These are phyloP conservation scores for Eurytoma adleriae DNA, from an alignment of 2,888 invertebrate species.

Conservation along the genomic window DNA sequence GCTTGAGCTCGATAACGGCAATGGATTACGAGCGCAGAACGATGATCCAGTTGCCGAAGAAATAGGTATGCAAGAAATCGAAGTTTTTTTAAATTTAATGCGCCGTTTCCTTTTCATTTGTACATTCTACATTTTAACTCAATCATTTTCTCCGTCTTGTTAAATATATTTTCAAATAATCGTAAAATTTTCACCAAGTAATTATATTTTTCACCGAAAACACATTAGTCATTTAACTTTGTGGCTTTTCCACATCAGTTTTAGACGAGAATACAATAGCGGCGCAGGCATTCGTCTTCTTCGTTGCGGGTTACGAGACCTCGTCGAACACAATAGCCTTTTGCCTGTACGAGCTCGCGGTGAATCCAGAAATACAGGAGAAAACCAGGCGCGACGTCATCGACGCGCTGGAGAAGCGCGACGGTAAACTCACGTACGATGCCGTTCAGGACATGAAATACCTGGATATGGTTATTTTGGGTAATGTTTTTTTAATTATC, in stretches of 20 bases:
- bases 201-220: background rate
- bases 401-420: slow-evolving; percentile 63
- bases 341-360: slow-evolving; percentile 71
- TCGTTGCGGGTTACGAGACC: slow-evolving; percentile 73
- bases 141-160: too few species aligned
- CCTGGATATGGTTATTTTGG: slow-evolving; percentile 70
- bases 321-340: slow-evolving; percentile 73
- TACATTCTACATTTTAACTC: too few species aligned
- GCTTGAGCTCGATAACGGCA: slow-evolving; percentile 33
- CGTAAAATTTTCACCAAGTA: slow-evolving; percentile 12
- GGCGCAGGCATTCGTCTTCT: slow-evolving; percentile 74
- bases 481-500: slow-evolving; percentile 58
- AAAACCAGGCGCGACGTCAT: slow-evolving; percentile 67
- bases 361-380: slow-evolving; percentile 70
- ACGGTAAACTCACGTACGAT: slow-evolving; percentile 71
- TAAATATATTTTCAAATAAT: background rate
- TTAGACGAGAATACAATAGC: slow-evolving; percentile 70
- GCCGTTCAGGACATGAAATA: slow-evolving; percentile 73
- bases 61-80: slow-evolving; percentile 25
- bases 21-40: slow-evolving; percentile 1
- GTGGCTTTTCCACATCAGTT: slow-evolving; percentile 59
- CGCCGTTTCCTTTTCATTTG: too few species aligned
- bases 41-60: slow-evolving; percentile 29
- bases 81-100: too few species aligned
- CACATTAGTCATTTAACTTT: background rate